These are phyloP conservation scores for Chloropsis hardwickii DNA, from an alignment of 2,113 vertebrate genomes.

Conservation along the genomic window DNA sequence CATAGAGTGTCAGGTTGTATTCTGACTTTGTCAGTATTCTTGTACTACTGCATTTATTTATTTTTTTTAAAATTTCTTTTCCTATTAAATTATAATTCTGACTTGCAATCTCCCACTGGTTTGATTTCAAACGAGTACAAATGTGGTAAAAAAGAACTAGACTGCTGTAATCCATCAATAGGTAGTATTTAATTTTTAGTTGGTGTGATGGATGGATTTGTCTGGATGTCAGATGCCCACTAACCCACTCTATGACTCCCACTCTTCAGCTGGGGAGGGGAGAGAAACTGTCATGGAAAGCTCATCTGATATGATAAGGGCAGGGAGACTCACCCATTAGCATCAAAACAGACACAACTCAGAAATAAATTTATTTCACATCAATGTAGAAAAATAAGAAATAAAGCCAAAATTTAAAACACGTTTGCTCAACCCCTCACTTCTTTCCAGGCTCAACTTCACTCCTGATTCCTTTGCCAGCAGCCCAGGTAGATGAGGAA, in stretches of 20 bases:
- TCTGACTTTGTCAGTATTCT: too few species aligned
- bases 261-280: not conserved
- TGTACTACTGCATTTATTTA: too few species aligned
- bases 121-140: too few species aligned
- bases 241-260: rapidly evolving
- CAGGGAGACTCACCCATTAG: not conserved
- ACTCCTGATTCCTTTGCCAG: rapidly evolving
- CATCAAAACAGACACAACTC: not conserved
- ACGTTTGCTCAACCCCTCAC: not conserved
- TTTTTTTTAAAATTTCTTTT: too few species aligned
- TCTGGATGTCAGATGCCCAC: not conserved
- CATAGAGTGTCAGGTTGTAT: too few species aligned
- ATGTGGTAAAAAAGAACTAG: not conserved
- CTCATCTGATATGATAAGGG: not conserved
- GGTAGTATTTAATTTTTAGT: not conserved
- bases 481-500: rapidly evolving
- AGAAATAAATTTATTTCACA: not conserved
- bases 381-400: not conserved
- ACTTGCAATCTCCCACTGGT: too few species aligned
- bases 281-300: not conserved
- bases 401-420: not conserved
- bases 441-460: not conserved
- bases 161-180: not conserved
- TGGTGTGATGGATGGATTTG: not conserved
- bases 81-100: too few species aligned